A percentile compares a stretch with the other conserved stretches of the same genome.
These are phyloP conservation scores for Cephus pulcher DNA, from an alignment of 2,888 invertebrate species.

Conservation along the genomic window DNA sequence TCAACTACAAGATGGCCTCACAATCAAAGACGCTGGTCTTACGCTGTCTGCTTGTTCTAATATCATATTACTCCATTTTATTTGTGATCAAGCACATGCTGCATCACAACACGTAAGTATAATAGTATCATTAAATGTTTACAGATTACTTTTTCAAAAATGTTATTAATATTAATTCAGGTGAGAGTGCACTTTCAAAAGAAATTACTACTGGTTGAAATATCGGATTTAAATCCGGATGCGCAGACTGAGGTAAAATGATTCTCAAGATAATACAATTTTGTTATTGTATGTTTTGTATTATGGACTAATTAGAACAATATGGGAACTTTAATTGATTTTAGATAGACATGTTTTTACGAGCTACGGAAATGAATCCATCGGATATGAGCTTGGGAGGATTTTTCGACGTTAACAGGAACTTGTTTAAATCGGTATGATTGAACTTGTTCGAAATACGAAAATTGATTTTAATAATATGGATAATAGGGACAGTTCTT, in stretches of 20 bases:
- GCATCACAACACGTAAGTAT: constrained; percentile 77
- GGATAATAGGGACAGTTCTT: neutral
- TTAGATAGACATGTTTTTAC: constrained; percentile 78
- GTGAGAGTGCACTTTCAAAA: constrained; percentile 80
- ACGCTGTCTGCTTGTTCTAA: constrained; percentile 77
- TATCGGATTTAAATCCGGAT: constrained; percentile 82
- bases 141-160: neutral
- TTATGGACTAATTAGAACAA: neutral
- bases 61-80: constrained; percentile 76
- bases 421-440: constrained; percentile 78
- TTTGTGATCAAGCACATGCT: constrained; percentile 81
- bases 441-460: constrained; percentile 8
- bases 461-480: constrained; percentile 1
- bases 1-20: constrained; percentile 79
- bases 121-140: neutral
- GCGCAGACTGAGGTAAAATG: constrained; percentile 74
- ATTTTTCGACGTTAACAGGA: constrained; percentile 79
- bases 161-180: constrained; percentile 55
- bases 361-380: constrained; percentile 82
- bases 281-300: neutral
- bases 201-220: constrained; percentile 77
- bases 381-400: constrained; percentile 80
- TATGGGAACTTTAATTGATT: constrained; percentile 15
- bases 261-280: neutral
- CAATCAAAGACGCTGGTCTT: constrained; percentile 78